phyloP scores from a whole-genome alignment of 2,888 invertebrate species.

The Hirtodrosophila confusa region DNA sequence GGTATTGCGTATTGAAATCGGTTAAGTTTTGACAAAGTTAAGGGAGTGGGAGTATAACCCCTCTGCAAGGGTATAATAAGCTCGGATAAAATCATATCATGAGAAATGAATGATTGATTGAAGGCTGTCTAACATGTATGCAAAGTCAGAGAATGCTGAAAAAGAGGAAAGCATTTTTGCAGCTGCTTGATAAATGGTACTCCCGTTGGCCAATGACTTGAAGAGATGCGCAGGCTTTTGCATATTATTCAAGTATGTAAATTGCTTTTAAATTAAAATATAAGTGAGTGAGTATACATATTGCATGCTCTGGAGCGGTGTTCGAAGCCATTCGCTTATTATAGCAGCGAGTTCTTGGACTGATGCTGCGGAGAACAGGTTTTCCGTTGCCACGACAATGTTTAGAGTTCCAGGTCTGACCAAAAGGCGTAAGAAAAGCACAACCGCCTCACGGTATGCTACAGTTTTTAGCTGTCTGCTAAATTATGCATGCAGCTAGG shows the following conservation, averaged over 20 bases:
- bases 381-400: too few species aligned
- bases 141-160: conserved; percentile 1
- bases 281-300: conserved; percentile 43
- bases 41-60: too few species aligned
- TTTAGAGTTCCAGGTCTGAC: not conserved
- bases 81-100: conserved; percentile 20
- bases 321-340: conserved; percentile 37
- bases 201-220: not conserved
- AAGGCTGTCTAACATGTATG: conserved; percentile 25
- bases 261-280: conserved; percentile 53
- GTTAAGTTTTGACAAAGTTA: too few species aligned
- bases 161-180: conserved; percentile 30
- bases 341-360: conserved; percentile 3
- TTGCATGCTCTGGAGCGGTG: conserved; percentile 33
- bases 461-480: conserved; percentile 41
- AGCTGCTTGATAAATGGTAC: conserved; percentile 36
- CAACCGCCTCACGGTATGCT: conserved; percentile 31
- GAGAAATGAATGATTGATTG: conserved; percentile 58
- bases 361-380: conserved; percentile 19
- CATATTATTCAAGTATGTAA: conserved; percentile 36
- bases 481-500: conserved; percentile 76
- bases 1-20: too few species aligned
- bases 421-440: conserved; percentile 56
- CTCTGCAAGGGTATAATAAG: not conserved
- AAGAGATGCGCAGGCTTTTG: conserved; percentile 8